These are phyloP conservation scores for Hyalella azteca DNA, from an alignment of 2,888 invertebrate genomes.

Conservation along the genomic window DNA sequence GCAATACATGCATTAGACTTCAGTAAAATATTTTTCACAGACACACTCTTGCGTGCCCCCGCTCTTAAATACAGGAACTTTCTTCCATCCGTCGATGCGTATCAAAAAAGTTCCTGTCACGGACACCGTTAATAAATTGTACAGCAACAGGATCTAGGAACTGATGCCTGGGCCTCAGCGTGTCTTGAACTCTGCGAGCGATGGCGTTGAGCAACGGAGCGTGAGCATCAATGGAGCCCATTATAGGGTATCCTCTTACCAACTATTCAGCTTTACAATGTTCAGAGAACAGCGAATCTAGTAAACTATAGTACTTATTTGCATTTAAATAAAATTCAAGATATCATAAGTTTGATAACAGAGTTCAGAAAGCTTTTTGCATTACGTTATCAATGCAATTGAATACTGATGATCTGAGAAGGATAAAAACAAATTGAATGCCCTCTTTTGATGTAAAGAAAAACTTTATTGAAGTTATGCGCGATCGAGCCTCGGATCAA, in stretches of 20 bases:
- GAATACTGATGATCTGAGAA: no score
- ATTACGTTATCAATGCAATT: no score
- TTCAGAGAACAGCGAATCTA: no score
- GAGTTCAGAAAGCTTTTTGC: no score
- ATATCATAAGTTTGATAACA: no score
- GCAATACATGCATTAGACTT: no score
- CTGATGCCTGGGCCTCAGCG: not conserved
- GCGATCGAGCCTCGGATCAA: no score
- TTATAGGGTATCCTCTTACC: not conserved
- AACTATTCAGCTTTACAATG: not conserved
- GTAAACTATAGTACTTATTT: no score
- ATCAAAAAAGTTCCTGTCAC: slow-evolving; percentile 22
- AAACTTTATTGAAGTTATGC: not conserved
- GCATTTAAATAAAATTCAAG: no score
- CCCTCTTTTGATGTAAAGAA: not conserved
- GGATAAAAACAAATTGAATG: not conserved
- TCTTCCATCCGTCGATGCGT: slow-evolving; percentile 24
- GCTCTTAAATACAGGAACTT: not conserved
- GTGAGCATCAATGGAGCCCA: not conserved
- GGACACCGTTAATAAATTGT: slow-evolving; percentile 27
- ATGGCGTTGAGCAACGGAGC: not conserved
- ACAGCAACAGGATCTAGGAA: slow-evolving; percentile 21
- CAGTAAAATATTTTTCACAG: no score
- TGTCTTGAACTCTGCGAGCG: slow-evolving; percentile 1
- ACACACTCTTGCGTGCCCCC: slow-evolving; percentile 12